phyloP scores from a whole-genome alignment of 2,797 vertebrate genomes.

The Malurus splendens region DNA sequence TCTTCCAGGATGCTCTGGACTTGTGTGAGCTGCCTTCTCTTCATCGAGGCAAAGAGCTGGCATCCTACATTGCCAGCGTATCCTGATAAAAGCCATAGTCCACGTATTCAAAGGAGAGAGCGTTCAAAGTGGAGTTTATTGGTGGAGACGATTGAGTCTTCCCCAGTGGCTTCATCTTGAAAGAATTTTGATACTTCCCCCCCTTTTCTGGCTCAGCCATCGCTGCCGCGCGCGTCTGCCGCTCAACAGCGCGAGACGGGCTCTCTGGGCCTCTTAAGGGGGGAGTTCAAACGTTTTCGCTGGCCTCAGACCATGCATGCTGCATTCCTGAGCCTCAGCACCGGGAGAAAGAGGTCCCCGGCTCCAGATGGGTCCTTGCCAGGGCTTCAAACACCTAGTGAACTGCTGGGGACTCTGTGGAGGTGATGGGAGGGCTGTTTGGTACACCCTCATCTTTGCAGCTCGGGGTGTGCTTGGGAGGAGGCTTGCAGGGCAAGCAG shows the following conservation, averaged over 20 bases:
- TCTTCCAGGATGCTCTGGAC: slow-evolving; percentile 25
- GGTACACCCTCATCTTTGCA: background rate
- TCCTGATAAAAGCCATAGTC: slow-evolving; percentile 3
- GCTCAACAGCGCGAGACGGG: slow-evolving; percentile 8
- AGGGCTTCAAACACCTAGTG: background rate
- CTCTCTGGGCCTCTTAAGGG: slow-evolving; percentile 50
- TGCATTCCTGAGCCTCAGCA: slow-evolving; percentile 37
- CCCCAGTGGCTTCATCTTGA: slow-evolving; percentile 54
- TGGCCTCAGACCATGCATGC: slow-evolving; percentile 15
- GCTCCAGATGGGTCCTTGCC: slow-evolving; percentile 17
- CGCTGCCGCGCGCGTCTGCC: background rate
- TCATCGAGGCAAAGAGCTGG: background rate
- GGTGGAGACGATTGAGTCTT: slow-evolving; percentile 37
- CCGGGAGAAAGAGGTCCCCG: background rate
- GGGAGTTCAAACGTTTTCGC: slow-evolving; percentile 32
- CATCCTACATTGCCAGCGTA: background rate
- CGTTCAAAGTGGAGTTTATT: background rate
- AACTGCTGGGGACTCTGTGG: background rate
- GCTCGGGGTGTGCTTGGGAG: background rate
- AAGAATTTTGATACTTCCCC: slow-evolving; percentile 29
- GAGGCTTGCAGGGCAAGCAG: background rate
- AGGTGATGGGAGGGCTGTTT: background rate
- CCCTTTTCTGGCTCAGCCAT: slow-evolving; percentile 10
- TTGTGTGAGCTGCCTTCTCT: background rate
- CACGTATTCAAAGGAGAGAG: background rate